A percentile compares a stretch with the other conserved stretches of the same genome.
Evolutionary conservation across 2,113 vertebrate genomes (phyloP).

Genomic region (Ranitomeya imitator): DNA sequence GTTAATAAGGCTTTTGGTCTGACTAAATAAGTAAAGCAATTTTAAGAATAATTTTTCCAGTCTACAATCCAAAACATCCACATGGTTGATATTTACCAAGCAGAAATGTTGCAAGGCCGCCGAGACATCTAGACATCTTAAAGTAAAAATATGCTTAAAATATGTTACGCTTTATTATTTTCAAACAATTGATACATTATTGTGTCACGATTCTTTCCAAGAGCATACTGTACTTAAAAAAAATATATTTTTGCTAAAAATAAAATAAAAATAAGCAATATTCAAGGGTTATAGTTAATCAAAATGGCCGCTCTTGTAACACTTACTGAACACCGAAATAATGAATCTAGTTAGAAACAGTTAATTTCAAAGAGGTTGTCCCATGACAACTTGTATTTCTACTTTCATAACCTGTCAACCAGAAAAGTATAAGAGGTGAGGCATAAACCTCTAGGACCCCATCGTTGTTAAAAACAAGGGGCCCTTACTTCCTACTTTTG

Average conservation of each 20-base stretch:
- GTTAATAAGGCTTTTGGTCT: slow-evolving; percentile 63
- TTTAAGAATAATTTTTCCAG: slow-evolving; percentile 64
- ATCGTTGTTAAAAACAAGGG: too few species aligned
- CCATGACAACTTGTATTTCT: too few species aligned
- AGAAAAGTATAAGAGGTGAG: too few species aligned
- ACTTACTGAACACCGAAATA: background rate
- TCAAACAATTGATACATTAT: slow-evolving; percentile 19
- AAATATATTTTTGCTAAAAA: background rate
- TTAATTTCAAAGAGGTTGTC: background rate
- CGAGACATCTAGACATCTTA: slow-evolving; percentile 39
- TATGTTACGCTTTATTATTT: slow-evolving; percentile 38
- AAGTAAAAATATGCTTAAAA: slow-evolving; percentile 9
- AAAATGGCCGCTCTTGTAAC: background rate
- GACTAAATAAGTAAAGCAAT: slow-evolving; percentile 66
- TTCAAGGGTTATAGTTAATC: background rate
- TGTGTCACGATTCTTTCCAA: background rate
- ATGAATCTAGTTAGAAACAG: background rate
- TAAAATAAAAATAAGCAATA: background rate
- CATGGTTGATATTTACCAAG: slow-evolving; percentile 42
- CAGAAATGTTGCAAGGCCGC: background rate
- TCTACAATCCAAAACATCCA: slow-evolving; percentile 43
- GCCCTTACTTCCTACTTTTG: too few species aligned
- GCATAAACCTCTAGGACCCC: too few species aligned
- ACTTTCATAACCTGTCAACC: too few species aligned
- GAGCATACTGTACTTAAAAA: background rate